These are phyloP conservation scores for Conus betulinus DNA, from an alignment of 1,140 invertebrate genomes.

Conservation along the genomic window DNA sequence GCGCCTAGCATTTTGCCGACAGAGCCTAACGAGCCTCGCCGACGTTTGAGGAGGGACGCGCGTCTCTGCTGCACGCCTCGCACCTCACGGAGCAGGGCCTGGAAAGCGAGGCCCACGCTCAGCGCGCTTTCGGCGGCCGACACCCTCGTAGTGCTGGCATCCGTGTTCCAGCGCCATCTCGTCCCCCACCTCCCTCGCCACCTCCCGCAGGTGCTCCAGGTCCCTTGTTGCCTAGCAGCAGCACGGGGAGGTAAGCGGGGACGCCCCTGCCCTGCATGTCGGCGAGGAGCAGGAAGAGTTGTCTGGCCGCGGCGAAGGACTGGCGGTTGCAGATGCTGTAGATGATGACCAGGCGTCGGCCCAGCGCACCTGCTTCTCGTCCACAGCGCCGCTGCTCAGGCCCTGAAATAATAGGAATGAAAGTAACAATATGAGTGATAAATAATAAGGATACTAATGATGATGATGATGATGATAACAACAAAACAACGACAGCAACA, in stretches of 20 bases:
- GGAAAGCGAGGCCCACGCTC: slow-evolving; percentile 87
- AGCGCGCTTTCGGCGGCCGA: slow-evolving; percentile 88
- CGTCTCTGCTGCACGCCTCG: slow-evolving; percentile 83
- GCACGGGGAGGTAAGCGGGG: slow-evolving; percentile 77
- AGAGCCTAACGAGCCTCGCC: slow-evolving; percentile 86
- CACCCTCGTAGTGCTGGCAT: slow-evolving; percentile 88
- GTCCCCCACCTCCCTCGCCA: slow-evolving; percentile 87
- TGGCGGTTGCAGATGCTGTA: slow-evolving; percentile 86
- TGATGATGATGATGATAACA: no score
- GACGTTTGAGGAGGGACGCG: slow-evolving; percentile 81
- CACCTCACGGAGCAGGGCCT: slow-evolving; percentile 83
- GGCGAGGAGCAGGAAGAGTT: slow-evolving; percentile 83
- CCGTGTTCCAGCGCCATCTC: slow-evolving; percentile 86
- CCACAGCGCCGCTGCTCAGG: background rate
- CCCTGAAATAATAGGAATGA: background rate
- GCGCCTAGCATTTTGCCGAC: slow-evolving; percentile 81
- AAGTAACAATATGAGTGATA: background rate
- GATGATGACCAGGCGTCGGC: slow-evolving; percentile 90
- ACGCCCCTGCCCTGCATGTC: slow-evolving; percentile 67
- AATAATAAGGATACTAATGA: background rate
- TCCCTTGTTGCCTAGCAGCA: slow-evolving; percentile 89
- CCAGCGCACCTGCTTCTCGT: slow-evolving; percentile 80
- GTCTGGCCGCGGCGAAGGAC: slow-evolving; percentile 85
- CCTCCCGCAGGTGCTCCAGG: slow-evolving; percentile 87
- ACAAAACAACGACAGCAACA: no score